These are phyloP conservation scores for Anolis sagrei DNA, from an alignment of 2,113 vertebrate genomes.

Conservation along the genomic window DNA sequence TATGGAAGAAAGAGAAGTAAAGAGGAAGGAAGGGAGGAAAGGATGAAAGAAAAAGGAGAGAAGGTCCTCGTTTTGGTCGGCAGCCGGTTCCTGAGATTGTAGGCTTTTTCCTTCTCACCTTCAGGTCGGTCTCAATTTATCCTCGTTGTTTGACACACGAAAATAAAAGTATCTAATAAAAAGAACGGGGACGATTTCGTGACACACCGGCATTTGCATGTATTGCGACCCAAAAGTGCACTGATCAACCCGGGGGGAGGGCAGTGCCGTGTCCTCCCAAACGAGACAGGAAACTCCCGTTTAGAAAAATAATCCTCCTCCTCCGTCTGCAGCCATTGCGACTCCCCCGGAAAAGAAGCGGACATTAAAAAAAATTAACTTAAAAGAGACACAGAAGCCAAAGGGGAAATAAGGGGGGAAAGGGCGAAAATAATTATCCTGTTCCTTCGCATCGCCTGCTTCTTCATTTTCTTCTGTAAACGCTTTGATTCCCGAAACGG, in stretches of 20 bases:
- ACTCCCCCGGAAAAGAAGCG: no score
- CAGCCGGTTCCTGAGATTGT: not conserved
- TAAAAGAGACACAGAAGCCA: constrained; percentile 67
- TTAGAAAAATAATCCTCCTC: constrained; percentile 16
- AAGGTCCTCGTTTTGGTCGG: not conserved
- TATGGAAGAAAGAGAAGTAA: no score
- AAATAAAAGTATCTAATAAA: not conserved
- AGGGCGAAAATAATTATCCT: constrained; percentile 31
- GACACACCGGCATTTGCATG: constrained; percentile 9
- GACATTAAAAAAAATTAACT: constrained; percentile 63
- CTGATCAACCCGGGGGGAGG: constrained; percentile 16
- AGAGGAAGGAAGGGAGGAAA: not conserved
- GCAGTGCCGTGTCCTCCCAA: no score
- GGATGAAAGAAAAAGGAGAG: no score
- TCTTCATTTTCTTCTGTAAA: not conserved
- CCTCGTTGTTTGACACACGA: not conserved
- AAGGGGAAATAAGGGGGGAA: constrained; percentile 15
- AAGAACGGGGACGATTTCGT: not conserved
- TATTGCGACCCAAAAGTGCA: constrained; percentile 62
- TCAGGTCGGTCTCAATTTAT: not conserved
- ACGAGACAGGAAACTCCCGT: no score
- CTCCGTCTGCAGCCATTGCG: no score
- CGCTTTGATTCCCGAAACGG: constrained; percentile 24
- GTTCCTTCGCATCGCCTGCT: constrained; percentile 49
- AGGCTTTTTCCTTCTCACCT: not conserved